Percentiles rank a stretch among this genome's conserved stretches.
phyloP scores from a whole-genome alignment of 2,797 vertebrate genomes.

The Paedocypris micromegethes region DNA sequence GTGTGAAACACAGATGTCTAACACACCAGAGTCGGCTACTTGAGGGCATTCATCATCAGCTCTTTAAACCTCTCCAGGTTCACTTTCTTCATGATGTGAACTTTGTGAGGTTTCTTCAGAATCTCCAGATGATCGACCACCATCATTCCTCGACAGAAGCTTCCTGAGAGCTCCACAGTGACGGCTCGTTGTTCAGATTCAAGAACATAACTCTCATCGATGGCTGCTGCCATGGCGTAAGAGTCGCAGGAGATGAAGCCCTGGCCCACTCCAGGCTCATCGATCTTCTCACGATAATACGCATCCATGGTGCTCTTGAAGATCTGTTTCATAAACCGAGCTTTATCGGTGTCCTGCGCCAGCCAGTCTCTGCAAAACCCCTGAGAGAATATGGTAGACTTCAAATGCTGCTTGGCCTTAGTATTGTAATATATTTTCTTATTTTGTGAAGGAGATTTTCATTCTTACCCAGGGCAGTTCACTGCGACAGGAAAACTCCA shows the following conservation, averaged over 20 bases:
- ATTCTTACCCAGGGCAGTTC: conserved; percentile 68
- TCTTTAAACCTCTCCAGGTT: conserved; percentile 65
- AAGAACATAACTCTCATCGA: conserved; percentile 60
- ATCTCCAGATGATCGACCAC: conserved; percentile 61
- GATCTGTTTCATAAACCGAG: conserved; percentile 71
- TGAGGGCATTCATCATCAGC: conserved; percentile 70
- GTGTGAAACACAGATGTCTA: too few species aligned
- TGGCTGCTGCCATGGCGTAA: conserved; percentile 72
- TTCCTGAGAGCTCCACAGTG: conserved; percentile 67
- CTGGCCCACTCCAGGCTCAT: conserved; percentile 48
- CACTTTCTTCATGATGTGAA: conserved; percentile 66
- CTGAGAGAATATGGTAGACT: conserved; percentile 41
- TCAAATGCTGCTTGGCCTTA: too few species aligned
- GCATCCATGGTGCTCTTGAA: conserved; percentile 57
- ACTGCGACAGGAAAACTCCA: conserved; percentile 72
- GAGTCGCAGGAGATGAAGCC: conserved; percentile 76
- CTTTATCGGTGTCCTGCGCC: conserved; percentile 69
- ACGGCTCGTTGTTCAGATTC: conserved; percentile 56
- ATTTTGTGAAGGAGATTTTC: too few species aligned
- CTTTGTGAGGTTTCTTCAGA: conserved; percentile 62
- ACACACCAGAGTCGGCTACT: conserved; percentile 45
- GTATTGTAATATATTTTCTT: too few species aligned
- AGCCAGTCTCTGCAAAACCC: conserved; percentile 72
- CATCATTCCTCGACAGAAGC: conserved; percentile 72
- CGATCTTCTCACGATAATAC: conserved; percentile 17